Evolutionary conservation across 2,797 vertebrate genomes (phyloP), one percentile per base, ranked within the genome.

Genomic region (Platyrinchus mystaceus): DNA sequence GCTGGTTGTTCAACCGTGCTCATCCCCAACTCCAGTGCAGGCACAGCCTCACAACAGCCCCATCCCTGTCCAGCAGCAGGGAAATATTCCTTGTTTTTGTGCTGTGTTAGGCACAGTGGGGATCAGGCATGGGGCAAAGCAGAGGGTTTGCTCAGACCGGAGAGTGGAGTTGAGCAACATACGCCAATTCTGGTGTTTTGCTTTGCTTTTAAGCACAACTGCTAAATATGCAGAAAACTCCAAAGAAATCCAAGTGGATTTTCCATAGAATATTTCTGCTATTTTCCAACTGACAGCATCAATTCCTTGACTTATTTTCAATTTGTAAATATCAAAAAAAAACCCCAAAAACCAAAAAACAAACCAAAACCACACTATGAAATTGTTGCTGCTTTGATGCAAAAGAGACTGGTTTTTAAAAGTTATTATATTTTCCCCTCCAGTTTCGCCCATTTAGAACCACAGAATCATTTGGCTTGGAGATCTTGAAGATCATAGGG

Each of bases 61-160:
- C 28, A 6, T 14, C 53, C 80, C 69, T 2, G 59, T 14, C 52
- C n/a, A 43, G 41, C 78, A 78, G 90, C 30, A 16, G 58, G 67
- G 14, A 67, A 81, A 52, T 1, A 12, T 32, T 84, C 76, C 80
- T 62, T 7, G 12, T 2, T 64, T 44, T 85, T 14, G 12, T 28
- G 22, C 12, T 2, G 37, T 1, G 13, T 32, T 39, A 3, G 68
- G 26, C 8, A 7, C 1, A 1, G 8, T 0, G 9, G 27, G 47
- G 17, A 73, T 12, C n/a, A 20, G 46, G 28, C 26, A 7, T 1
- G 22, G 30, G 0, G 10, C 23, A 39, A 66, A 66, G 8, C 39
- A 49, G n/a, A 58, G 44, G 52, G 26, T 62, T 77, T 55, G 34
- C 24, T 37, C 75, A 37, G 49, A 39, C 4, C 34, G 12, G 47